Evolutionary conservation across 2,888 invertebrate genomes (phyloP).

Genomic region (Tiliacea citrago): DNA sequence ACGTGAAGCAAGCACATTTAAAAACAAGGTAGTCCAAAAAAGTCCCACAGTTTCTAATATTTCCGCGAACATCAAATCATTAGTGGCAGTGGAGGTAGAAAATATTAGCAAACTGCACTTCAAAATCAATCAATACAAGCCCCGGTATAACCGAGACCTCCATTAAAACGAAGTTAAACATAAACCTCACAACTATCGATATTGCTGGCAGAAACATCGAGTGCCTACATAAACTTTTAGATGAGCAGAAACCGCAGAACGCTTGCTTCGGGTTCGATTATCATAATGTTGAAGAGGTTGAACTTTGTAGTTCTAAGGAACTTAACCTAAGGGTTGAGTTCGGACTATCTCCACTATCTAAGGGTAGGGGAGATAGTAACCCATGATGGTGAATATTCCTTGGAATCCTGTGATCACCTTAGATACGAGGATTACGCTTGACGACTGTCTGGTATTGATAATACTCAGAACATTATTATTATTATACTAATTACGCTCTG

Average conservation of each 20-base stretch:
- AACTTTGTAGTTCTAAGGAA: constrained; percentile 13
- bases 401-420: background rate
- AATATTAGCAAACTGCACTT: background rate
- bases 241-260: constrained; percentile 29
- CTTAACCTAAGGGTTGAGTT: background rate
- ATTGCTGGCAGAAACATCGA: constrained; percentile 25
- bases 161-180: constrained; percentile 27
- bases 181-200: constrained; percentile 39
- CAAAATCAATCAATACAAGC: constrained; percentile 18
- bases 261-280: constrained; percentile 31
- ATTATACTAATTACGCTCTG: no score
- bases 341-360: no score
- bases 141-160: background rate
- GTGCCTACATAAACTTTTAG: constrained; percentile 33
- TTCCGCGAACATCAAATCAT: background rate
- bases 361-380: no score
- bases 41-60: background rate
- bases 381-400: background rate
- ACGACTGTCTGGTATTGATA: background rate
- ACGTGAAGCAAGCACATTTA: background rate
- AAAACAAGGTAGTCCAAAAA: background rate
- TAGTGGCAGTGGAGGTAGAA: background rate
- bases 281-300: constrained; percentile 19
- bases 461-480: background rate
- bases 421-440: background rate